phyloP scores from a whole-genome alignment of 2,888 invertebrate genomes.

The Eupeodes luniger region DNA sequence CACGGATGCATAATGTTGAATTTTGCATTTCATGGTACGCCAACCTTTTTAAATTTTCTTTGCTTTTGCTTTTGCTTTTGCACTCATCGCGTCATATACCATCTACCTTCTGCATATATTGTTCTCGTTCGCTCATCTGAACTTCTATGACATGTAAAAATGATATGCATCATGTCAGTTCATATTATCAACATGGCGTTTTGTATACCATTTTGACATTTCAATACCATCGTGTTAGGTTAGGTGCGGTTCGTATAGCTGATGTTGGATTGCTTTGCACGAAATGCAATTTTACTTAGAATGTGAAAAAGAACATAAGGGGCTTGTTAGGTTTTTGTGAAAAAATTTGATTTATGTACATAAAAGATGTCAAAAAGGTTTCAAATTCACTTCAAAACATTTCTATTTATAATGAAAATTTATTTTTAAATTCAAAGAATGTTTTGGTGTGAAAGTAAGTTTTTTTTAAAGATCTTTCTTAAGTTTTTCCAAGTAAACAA shows the following conservation, averaged over 20 bases:
- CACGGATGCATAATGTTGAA: conserved; percentile 65
- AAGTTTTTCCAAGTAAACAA: no score
- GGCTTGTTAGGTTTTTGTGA: not conserved
- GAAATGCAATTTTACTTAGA: conserved; percentile 37
- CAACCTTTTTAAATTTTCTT: conserved; percentile 44
- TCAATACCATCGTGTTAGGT: conserved; percentile 53
- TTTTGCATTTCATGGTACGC: conserved; percentile 73
- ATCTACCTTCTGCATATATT: conserved; percentile 42
- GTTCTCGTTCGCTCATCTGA: conserved; percentile 64
- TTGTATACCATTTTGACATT: conserved; percentile 71
- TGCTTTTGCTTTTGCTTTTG: not conserved
- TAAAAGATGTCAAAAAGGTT: not conserved
- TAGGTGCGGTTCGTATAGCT: not conserved
- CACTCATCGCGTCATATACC: conserved; percentile 29
- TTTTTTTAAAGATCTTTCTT: no score
- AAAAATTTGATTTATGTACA: not conserved
- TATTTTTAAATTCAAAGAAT: no score
- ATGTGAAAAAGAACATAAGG: not conserved
- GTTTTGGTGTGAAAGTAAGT: no score
- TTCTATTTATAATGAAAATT: no score
- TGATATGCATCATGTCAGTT: conserved; percentile 71
- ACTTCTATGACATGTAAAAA: conserved; percentile 53
- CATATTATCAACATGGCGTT: conserved; percentile 52
- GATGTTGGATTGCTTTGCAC: not conserved
- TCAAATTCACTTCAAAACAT: not conserved